Percentiles rank a stretch among this genome's conserved stretches.
Evolutionary conservation across 2,888 invertebrate genomes (phyloP).

Genomic region (Dynastes hyllus): DNA sequence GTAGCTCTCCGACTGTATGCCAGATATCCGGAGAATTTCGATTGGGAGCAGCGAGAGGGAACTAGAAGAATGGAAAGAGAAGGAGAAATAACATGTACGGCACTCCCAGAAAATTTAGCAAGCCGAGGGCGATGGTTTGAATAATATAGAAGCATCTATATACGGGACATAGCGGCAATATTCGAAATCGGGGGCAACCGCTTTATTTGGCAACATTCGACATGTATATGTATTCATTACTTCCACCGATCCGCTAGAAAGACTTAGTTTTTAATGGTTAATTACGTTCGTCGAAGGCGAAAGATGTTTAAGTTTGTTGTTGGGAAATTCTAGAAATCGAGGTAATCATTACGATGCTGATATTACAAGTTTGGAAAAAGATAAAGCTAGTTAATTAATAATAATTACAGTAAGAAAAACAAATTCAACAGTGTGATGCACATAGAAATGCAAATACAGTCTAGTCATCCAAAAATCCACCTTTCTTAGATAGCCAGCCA

Average conservation of each 20-base stretch:
- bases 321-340: not conserved
- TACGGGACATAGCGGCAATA: not conserved
- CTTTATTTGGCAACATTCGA: conserved; percentile 1
- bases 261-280: not conserved
- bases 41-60: conserved; percentile 20
- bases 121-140: conserved; percentile 12
- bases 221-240: not conserved
- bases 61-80: not conserved
- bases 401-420: too few species aligned
- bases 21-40: conserved; percentile 48
- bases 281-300: not conserved
- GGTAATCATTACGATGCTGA: not conserved
- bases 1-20: conserved; percentile 33
- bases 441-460: too few species aligned
- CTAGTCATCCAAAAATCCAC: too few species aligned
- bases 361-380: not conserved
- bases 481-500: too few species aligned
- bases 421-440: too few species aligned
- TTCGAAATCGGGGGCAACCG: not conserved
- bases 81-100: not conserved
- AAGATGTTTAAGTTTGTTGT: not conserved
- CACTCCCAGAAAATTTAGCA: not conserved
- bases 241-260: not conserved
- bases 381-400: too few species aligned
- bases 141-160: conserved; percentile 8